These are phyloP conservation scores for Muscicapa striata DNA, from an alignment of 2,797 vertebrate genomes.

Conservation along the genomic window DNA sequence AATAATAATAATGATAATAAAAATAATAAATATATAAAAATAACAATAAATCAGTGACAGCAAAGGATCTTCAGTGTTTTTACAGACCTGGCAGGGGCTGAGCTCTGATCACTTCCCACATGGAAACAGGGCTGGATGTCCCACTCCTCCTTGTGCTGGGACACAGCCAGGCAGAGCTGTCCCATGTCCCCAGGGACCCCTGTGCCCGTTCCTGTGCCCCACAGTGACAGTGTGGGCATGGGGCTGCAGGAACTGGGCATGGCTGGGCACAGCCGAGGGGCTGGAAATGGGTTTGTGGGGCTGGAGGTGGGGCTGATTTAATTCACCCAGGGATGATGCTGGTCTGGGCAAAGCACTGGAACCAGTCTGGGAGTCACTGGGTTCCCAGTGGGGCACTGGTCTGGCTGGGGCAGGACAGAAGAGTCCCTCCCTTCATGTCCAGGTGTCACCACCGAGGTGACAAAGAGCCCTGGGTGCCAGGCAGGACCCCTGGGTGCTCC, in stretches of 20 bases:
- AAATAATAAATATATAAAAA: not conserved
- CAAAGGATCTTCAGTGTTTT: not conserved
- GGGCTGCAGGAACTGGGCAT: accelerated
- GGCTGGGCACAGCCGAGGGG: not conserved
- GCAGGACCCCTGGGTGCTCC: not conserved
- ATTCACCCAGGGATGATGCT: not conserved
- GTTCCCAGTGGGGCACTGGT: not conserved
- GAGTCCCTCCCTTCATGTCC: accelerated
- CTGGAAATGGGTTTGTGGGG: accelerated
- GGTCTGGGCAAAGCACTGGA: not conserved
- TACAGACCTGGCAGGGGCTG: not conserved
- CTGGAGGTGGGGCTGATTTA: not conserved
- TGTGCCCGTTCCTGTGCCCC: accelerated
- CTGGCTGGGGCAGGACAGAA: not conserved
- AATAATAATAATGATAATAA: not conserved
- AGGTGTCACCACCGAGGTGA: not conserved
- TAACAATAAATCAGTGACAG: not conserved
- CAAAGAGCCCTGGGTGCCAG: not conserved
- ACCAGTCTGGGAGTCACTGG: accelerated
- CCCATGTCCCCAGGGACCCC: not conserved
- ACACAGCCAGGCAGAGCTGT: not conserved
- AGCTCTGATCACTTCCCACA: not conserved
- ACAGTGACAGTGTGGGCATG: accelerated
- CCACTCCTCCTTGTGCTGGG: not conserved
- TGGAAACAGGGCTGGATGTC: not conserved